Evolutionary conservation across 1,140 invertebrate genomes (phyloP).

Genomic region (Parasteatoda tepidariorum): DNA sequence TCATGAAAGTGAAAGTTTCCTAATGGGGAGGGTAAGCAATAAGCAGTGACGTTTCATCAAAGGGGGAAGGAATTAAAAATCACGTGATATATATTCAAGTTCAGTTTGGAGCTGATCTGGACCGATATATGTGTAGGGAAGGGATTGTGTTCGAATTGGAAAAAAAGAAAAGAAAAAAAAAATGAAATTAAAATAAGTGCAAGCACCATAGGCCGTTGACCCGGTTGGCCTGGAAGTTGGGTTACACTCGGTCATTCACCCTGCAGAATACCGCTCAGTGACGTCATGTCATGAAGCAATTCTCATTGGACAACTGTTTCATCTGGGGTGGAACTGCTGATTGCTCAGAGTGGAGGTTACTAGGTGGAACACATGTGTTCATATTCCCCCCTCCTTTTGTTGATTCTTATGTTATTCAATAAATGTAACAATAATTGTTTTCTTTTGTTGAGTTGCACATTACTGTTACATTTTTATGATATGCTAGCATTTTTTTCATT

Average conservation of each 20-base stretch:
- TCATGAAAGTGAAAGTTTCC: constrained; percentile 62
- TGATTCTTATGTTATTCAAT: constrained; percentile 17
- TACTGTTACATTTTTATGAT: too few relatives aligned
- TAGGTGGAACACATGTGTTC: constrained; percentile 51
- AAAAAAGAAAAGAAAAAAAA: constrained; percentile 42
- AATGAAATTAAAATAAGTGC: constrained; percentile 40
- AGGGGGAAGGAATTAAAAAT: constrained; percentile 3
- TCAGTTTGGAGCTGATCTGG: constrained; percentile 37
- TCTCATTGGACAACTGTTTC: constrained; percentile 37
- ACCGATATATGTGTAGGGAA: background rate
- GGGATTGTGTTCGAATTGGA: constrained; percentile 20
- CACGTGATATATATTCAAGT: constrained; percentile 59
- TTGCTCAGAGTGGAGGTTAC: constrained; percentile 51
- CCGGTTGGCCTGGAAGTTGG: constrained; percentile 57
- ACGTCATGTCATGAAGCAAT: constrained; percentile 31
- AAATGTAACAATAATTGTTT: background rate
- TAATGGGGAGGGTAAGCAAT: background rate
- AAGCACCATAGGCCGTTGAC: constrained; percentile 58
- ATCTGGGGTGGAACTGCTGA: constrained; percentile 42
- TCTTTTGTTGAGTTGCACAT: constrained; percentile 1
- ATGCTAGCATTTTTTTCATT: too few relatives aligned
- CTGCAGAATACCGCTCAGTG: constrained; percentile 23
- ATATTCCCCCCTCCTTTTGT: constrained; percentile 10
- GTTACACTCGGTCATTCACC: constrained; percentile 60
- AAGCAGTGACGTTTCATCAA: background rate